These are phyloP conservation scores for Anarrhichthys ocellatus DNA, from an alignment of 2,113 vertebrate genomes.

Conservation along the genomic window DNA sequence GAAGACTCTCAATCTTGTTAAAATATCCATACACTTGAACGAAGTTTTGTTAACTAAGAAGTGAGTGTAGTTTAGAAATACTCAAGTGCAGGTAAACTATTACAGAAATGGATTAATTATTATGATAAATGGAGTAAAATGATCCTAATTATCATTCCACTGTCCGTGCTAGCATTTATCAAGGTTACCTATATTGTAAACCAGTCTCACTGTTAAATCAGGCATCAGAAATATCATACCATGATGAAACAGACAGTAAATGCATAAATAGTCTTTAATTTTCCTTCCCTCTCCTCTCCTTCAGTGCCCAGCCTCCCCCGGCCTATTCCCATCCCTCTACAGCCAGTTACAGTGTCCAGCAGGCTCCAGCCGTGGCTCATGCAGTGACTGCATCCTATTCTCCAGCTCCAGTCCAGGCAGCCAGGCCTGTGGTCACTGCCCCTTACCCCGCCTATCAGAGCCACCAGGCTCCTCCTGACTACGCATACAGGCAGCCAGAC, in stretches of 20 bases:
- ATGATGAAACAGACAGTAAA: too few relatives aligned
- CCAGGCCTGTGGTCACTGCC: conserved; percentile 64
- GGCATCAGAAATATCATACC: too few relatives aligned
- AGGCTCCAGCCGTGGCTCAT: conserved; percentile 71
- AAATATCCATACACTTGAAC: background rate
- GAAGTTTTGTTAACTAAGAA: too few relatives aligned
- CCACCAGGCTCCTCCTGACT: conserved; percentile 78
- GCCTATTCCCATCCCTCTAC: conserved; percentile 80
- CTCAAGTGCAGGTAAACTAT: too few relatives aligned
- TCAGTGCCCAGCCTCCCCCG: conserved; percentile 78
- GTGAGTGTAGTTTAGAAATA: too few relatives aligned
- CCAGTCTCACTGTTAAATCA: too few relatives aligned
- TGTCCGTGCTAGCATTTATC: too few relatives aligned
- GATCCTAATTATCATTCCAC: too few relatives aligned
- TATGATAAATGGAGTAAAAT: too few relatives aligned
- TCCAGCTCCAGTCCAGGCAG: conserved; percentile 67
- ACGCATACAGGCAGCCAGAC: conserved; percentile 74
- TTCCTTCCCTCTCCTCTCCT: background rate
- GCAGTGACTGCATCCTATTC: conserved; percentile 78
- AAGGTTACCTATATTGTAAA: too few relatives aligned
- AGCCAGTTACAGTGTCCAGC: conserved; percentile 77
- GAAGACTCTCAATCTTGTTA: background rate
- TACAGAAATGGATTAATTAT: too few relatives aligned
- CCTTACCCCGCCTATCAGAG: conserved; percentile 77
- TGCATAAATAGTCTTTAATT: too few relatives aligned